A percentile compares a stretch with the other conserved stretches of the same genome.
phyloP scores from a whole-genome alignment of 2,888 invertebrate genomes.

The Acrocyrtus sp. region DNA sequence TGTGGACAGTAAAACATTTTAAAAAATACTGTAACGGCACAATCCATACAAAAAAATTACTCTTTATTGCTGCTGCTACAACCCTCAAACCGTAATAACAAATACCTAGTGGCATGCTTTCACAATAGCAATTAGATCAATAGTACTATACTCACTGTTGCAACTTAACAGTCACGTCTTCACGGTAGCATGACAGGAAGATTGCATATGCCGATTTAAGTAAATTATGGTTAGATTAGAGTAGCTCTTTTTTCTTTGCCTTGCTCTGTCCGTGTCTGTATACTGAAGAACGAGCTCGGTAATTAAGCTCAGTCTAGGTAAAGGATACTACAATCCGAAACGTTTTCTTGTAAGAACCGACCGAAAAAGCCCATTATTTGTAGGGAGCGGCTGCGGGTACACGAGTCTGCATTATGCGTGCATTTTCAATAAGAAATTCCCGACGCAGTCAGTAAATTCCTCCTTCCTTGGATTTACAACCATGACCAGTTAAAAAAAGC shows the following conservation, averaged over 20 bases:
- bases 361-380: too few relatives aligned
- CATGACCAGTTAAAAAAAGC: too few relatives aligned
- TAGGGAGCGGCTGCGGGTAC: too few relatives aligned
- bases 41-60: neutral
- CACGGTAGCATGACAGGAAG: slow-evolving; percentile 20
- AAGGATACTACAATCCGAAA: too few relatives aligned
- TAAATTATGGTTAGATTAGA: neutral
- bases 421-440: too few relatives aligned
- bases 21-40: neutral
- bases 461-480: too few relatives aligned
- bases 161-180: slow-evolving; percentile 3
- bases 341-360: too few relatives aligned
- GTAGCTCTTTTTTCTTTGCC: neutral
- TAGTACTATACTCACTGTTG: neutral
- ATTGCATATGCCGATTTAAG: slow-evolving; percentile 1
- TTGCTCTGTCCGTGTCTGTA: neutral
- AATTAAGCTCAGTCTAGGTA: too few relatives aligned
- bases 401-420: too few relatives aligned
- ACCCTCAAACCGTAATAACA: slow-evolving; percentile 3
- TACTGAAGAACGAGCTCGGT: too few relatives aligned
- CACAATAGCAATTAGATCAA: slow-evolving; percentile 1
- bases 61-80: neutral
- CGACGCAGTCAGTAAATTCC: too few relatives aligned
- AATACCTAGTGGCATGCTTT: slow-evolving; percentile 29
- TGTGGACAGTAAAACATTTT: neutral